These are phyloP conservation scores for Pseudochirops cupreus DNA, from an alignment of 2,797 vertebrate genomes.

Conservation along the genomic window DNA sequence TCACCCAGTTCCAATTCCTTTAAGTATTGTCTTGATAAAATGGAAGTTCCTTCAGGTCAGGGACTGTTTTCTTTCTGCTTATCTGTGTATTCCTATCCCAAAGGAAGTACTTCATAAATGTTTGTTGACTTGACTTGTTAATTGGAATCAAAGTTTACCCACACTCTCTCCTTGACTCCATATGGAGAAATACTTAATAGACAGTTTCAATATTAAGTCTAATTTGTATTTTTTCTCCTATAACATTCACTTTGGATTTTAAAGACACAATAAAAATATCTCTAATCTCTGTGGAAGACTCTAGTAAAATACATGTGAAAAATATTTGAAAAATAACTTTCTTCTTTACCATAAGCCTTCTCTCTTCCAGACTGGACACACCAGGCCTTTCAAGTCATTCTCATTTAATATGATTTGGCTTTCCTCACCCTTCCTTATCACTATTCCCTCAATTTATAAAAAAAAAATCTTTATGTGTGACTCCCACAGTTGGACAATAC, in stretches of 20 bases:
- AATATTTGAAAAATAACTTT: neutral
- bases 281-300: neutral
- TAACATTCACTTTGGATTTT: neutral
- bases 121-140: neutral
- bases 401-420: neutral
- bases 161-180: neutral
- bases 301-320: neutral
- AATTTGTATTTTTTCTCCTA: neutral
- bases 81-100: neutral
- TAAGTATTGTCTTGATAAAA: neutral
- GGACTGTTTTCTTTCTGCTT: neutral
- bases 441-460: neutral
- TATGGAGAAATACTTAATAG: neutral
- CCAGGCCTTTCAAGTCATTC: neutral
- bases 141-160: neutral
- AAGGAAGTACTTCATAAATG: neutral
- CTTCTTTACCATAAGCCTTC: neutral
- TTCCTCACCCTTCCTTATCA: neutral
- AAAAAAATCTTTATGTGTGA: neutral
- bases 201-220: neutral
- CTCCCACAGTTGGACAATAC: too few species aligned
- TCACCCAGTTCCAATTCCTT: neutral
- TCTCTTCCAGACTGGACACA: neutral
- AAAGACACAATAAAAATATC: neutral
- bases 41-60: neutral